A percentile compares a stretch with the other conserved stretches of the same genome.
phyloP scores from a whole-genome alignment of 2,113 vertebrate genomes.

The Cercopithecus mona region DNA sequence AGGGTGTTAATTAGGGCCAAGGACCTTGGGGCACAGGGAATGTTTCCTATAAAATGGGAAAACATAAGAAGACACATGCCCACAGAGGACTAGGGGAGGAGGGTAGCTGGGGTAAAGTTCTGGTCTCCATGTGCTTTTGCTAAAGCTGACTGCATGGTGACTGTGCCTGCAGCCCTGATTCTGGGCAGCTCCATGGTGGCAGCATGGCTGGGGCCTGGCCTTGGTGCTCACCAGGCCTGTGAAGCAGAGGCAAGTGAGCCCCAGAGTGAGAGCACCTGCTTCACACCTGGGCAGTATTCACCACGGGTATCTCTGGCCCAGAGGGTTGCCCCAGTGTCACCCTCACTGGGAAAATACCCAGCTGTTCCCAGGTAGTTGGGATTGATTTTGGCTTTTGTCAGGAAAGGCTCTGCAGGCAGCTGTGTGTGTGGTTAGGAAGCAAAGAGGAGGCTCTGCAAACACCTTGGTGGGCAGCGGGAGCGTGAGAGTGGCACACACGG shows the following conservation, averaged over 20 bases:
- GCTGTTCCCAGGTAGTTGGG: accelerated
- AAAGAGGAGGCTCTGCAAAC: not conserved
- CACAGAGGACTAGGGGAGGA: not conserved
- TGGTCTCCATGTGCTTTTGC: accelerated
- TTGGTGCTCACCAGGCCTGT: not conserved
- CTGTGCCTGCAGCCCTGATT: accelerated
- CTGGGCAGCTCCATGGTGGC: accelerated
- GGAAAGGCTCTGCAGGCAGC: not conserved
- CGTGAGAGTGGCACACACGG: conserved; percentile 54
- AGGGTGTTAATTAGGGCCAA: not conserved
- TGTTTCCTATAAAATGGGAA: not conserved
- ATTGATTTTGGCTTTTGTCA: not conserved
- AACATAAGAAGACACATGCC: accelerated
- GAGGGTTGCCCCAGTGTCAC: accelerated
- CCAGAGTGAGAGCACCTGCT: not conserved
- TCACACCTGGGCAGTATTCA: accelerated
- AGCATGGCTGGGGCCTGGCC: not conserved
- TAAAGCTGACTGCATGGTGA: not conserved
- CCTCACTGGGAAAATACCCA: not conserved
- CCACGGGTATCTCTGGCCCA: not conserved
- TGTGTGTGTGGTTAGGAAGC: not conserved
- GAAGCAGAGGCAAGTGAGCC: not conserved
- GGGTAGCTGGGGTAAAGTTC: accelerated
- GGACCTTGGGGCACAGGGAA: not conserved
- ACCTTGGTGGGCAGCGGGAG: not conserved